These are phyloP conservation scores for Mamestra brassicae DNA, from an alignment of 2,888 invertebrate genomes.

Conservation along the genomic window DNA sequence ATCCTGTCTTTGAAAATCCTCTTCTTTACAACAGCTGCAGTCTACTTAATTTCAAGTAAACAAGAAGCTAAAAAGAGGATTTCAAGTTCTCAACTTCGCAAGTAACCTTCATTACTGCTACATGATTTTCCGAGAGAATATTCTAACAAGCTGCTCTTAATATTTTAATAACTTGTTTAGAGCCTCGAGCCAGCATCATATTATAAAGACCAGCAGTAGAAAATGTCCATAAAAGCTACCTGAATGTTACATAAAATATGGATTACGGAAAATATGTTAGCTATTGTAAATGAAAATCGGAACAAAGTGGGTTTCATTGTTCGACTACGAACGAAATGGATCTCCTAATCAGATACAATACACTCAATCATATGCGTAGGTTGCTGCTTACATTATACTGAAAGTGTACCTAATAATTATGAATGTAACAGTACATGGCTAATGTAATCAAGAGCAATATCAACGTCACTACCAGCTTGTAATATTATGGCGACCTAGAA, in stretches of 20 bases:
- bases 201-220: not conserved
- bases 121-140: constrained; percentile 34
- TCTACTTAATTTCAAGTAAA: constrained; percentile 13
- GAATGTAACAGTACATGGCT: constrained; percentile 4
- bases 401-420: constrained; percentile 18
- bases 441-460: constrained; percentile 7
- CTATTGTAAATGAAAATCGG: constrained; percentile 16
- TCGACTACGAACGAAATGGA: constrained; percentile 29
- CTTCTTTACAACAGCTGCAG: not conserved
- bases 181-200: not conserved
- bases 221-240: constrained; percentile 13
- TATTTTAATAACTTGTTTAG: constrained; percentile 13
- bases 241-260: constrained; percentile 2
- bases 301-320: constrained; percentile 40
- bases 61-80: constrained; percentile 15
- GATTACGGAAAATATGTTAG: constrained; percentile 3
- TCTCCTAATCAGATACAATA: constrained; percentile 42
- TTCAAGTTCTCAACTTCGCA: constrained; percentile 17
- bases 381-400: constrained; percentile 21
- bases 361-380: constrained; percentile 10
- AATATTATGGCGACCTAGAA: constrained; percentile 39
- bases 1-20: not conserved
- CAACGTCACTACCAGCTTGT: constrained; percentile 5
- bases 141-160: constrained; percentile 21
- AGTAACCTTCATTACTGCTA: constrained; percentile 29